Percentiles rank a stretch among this genome's conserved stretches.
These are phyloP conservation scores for Arrhamphus sclerolepis DNA, from an alignment of 2,797 vertebrate species.

Conservation along the genomic window DNA sequence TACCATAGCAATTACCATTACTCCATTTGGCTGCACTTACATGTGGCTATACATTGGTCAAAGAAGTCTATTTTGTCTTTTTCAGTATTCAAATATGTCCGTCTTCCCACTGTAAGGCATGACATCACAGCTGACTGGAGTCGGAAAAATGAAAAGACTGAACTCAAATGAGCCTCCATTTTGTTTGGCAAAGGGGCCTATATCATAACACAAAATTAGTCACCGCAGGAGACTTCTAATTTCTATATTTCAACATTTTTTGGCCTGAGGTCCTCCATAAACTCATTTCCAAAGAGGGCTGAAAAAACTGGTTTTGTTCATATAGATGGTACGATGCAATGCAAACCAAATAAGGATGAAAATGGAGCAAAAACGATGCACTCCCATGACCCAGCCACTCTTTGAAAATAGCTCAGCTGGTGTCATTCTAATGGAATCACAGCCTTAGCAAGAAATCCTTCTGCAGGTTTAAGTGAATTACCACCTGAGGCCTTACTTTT, in stretches of 20 bases:
- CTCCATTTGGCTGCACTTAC: conserved; percentile 5
- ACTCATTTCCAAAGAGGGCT: background rate
- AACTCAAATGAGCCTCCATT: conserved; percentile 42
- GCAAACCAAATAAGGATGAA: background rate
- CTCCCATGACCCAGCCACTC: conserved; percentile 10
- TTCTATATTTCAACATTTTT: conserved; percentile 41
- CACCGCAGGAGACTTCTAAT: conserved; percentile 20
- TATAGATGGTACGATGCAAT: background rate
- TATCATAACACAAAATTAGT: conserved; percentile 42
- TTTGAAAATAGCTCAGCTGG: conserved; percentile 27
- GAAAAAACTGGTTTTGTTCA: background rate
- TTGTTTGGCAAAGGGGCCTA: conserved; percentile 19
- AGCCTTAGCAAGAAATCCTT: conserved; percentile 29
- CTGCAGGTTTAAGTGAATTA: conserved; percentile 71
- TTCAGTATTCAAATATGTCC: background rate
- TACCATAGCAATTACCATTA: background rate
- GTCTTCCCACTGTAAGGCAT: background rate
- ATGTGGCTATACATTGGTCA: conserved; percentile 18
- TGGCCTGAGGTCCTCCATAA: conserved; percentile 2
- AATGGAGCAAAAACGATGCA: background rate
- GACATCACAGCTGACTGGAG: conserved; percentile 44
- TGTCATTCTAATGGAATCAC: conserved; percentile 52
- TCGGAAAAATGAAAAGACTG: conserved; percentile 30
- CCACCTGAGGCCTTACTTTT: conserved; percentile 71
- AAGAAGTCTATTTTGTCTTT: conserved; percentile 6